A percentile compares a stretch with the other conserved stretches of the same genome.
Conservation (phyloP, 2,888 invertebrate species). For the Cecidostiba fungosa region DNA sequence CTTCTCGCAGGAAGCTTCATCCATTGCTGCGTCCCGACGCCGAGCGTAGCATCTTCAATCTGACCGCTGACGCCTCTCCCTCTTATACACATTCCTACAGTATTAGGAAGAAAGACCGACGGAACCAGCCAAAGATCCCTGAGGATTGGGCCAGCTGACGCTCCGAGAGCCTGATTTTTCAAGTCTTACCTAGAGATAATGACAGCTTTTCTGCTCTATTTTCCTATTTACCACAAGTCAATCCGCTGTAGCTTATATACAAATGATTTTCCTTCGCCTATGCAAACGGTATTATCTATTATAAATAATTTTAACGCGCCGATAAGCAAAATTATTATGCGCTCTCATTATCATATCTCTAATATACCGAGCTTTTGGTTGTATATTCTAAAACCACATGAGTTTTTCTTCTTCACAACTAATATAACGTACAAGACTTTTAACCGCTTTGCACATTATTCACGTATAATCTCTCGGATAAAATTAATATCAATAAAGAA, state of each 20-base stretch:
- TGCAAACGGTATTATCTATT: background rate
- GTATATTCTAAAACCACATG: background rate
- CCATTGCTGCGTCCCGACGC: too few relatives aligned
- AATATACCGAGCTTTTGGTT: background rate
- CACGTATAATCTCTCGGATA: background rate
- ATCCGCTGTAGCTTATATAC: background rate
- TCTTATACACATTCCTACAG: too few relatives aligned
- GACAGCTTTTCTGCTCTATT: slow-evolving; percentile 9
- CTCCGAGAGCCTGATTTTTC: too few relatives aligned
- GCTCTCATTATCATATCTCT: background rate
- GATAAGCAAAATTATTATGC: background rate
- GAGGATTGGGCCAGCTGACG: too few relatives aligned
- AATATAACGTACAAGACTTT: too few relatives aligned
- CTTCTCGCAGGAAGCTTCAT: too few relatives aligned
- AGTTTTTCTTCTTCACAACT: background rate
- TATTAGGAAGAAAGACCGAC: too few relatives aligned
- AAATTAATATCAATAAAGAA: background rate
- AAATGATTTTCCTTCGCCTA: too few relatives aligned
- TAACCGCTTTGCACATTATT: too few relatives aligned
- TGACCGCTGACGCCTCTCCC: too few relatives aligned
- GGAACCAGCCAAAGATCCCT: too few relatives aligned
- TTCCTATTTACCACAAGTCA: background rate
- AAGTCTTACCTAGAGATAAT: background rate
- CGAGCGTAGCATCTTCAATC: too few relatives aligned
- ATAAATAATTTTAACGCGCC: background rate